phyloP scores from a whole-genome alignment of 2,113 vertebrate species.

The Peromyscus polionotus region DNA sequence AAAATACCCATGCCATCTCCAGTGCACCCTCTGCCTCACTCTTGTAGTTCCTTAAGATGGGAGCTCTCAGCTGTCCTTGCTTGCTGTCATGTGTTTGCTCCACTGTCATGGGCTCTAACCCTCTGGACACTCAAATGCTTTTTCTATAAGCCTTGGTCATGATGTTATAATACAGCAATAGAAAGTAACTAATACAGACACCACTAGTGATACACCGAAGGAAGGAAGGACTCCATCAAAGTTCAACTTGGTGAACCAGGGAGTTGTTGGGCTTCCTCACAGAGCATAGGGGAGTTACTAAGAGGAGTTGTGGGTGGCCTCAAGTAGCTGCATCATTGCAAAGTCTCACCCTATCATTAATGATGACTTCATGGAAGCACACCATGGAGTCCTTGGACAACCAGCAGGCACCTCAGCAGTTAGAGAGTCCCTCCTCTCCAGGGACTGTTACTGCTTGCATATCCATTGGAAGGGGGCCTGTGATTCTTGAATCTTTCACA shows the following conservation, averaged over 20 bases:
- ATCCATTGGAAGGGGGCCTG: neutral
- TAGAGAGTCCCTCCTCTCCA: neutral
- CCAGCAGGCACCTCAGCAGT: neutral
- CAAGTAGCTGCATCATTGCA: neutral
- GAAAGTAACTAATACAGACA: neutral
- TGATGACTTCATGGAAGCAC: neutral
- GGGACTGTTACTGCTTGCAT: neutral
- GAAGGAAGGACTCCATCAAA: too few relatives aligned
- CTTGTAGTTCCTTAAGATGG: neutral
- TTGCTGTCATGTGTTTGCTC: neutral
- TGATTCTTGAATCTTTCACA: neutral
- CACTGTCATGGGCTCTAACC: neutral
- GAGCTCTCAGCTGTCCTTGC: neutral
- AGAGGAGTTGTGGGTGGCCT: too few relatives aligned
- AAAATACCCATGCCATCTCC: neutral
- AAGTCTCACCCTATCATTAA: neutral
- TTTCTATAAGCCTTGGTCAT: neutral
- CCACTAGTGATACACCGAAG: neutral
- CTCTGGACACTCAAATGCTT: neutral
- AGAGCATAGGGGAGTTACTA: neutral
- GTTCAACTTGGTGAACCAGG: neutral
- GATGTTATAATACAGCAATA: neutral
- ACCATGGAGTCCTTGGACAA: neutral
- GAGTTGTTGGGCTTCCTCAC: neutral
- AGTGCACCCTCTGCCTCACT: neutral